Evolutionary conservation across 35 echinoderm and acorn worm species (phyloP).

Genomic region (Amphiura filiformis): DNA sequence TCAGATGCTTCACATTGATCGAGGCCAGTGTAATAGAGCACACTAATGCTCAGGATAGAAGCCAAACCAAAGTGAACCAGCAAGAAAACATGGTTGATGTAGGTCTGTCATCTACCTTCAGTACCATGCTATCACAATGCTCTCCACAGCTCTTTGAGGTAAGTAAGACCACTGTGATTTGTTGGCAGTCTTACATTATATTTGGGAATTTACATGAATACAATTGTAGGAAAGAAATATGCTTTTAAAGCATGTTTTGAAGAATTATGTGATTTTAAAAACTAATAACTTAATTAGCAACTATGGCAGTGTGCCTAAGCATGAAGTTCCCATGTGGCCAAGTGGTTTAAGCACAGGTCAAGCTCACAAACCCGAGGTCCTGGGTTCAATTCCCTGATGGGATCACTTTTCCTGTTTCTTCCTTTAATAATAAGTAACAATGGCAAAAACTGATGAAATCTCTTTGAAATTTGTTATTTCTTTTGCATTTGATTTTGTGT

Average conservation of each 20-base stretch:
- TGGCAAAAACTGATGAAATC: background rate
- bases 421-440: too few relatives aligned
- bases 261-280: too few relatives aligned
- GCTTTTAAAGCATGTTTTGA: too few relatives aligned
- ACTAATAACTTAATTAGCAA: too few relatives aligned
- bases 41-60: constrained; percentile 58
- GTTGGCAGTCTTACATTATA: background rate
- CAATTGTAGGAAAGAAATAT: background rate
- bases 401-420: too few relatives aligned
- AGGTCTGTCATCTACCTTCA: constrained; percentile 74
- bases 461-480: too few relatives aligned
- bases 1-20: constrained; percentile 89
- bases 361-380: background rate
- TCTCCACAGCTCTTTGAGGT: constrained; percentile 84
- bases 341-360: too few relatives aligned
- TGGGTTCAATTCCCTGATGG: too few relatives aligned
- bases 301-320: too few relatives aligned
- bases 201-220: background rate
- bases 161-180: background rate
- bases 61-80: constrained; percentile 65
- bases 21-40: constrained; percentile 74
- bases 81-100: constrained; percentile 75
- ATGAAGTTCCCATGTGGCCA: too few relatives aligned
- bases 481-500: background rate
- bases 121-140: constrained; percentile 72